Percentiles rank a stretch among this genome's conserved stretches.
phyloP scores from a whole-genome alignment of 2,797 vertebrate genomes.

The Orestias chungarensis region DNA sequence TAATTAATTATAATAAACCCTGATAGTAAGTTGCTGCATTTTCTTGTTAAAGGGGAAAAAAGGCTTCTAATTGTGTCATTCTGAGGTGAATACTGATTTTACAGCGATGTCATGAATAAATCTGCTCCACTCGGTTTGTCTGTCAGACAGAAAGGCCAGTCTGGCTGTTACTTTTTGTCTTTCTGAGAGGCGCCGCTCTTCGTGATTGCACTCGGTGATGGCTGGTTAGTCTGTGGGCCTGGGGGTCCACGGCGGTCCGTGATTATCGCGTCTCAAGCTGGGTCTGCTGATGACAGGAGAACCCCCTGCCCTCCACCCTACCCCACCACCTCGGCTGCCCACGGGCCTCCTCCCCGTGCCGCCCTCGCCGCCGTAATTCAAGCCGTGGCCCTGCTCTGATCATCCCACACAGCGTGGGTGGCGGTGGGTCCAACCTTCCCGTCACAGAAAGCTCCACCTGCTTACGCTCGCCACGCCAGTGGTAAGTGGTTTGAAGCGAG shows the following conservation, averaged over 20 bases:
- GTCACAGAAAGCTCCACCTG: conserved; percentile 50
- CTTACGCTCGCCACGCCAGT: conserved; percentile 38
- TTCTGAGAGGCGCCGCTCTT: conserved; percentile 36
- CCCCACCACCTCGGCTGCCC: conserved; percentile 44
- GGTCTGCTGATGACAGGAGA: conserved; percentile 55
- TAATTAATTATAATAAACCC: no score
- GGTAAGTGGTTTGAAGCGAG: conserved; percentile 34
- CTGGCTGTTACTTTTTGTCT: conserved; percentile 45
- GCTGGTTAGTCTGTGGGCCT: conserved; percentile 51
- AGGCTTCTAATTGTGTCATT: not conserved
- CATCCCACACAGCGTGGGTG: conserved; percentile 46
- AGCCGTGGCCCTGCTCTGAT: conserved; percentile 49
- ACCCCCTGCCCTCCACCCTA: conserved; percentile 8
- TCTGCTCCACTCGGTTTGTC: conserved; percentile 14
- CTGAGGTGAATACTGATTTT: not conserved
- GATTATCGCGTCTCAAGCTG: conserved; percentile 63
- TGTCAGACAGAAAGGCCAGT: conserved; percentile 10
- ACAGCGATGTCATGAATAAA: not conserved
- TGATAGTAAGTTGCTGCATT: no score
- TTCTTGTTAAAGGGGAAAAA: not conserved
- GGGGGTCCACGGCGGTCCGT: conserved; percentile 43
- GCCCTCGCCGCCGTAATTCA: conserved; percentile 22
- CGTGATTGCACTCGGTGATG: conserved; percentile 71
- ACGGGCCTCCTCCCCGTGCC: conserved; percentile 15
- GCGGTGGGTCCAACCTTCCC: conserved; percentile 26